Percentiles rank a stretch among this genome's conserved stretches.
Conservation (phyloP, 2,888 invertebrate species). For the Caenorhabditis sulstoni region DNA sequence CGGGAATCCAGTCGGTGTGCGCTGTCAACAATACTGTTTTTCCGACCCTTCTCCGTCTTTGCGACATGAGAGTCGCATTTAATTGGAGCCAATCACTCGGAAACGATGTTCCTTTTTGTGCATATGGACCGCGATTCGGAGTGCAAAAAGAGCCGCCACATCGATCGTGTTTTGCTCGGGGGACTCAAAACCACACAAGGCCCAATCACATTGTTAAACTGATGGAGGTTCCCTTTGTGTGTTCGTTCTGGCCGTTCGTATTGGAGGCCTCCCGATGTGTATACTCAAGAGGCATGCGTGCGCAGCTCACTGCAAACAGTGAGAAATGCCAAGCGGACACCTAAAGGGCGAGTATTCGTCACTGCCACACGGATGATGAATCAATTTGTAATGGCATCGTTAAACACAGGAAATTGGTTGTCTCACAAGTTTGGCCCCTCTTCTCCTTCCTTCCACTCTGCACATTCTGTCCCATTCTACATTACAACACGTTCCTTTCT, state of each 20-base stretch:
- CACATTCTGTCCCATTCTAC: neutral
- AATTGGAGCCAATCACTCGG: slow-evolving; percentile 26
- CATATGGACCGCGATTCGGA: too few relatives aligned
- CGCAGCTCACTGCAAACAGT: neutral
- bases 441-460: neutral
- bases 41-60: neutral
- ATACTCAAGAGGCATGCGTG: neutral
- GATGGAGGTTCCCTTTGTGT: slow-evolving; percentile 1
- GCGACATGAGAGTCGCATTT: neutral
- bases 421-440: neutral
- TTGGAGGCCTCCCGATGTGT: neutral
- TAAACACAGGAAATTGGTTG: neutral
- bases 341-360: neutral
- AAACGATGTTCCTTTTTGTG: too few relatives aligned
- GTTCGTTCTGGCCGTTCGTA: neutral
- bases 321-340: neutral
- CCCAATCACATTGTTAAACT: neutral
- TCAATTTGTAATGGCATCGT: neutral
- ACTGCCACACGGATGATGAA: neutral
- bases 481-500: neutral
- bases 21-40: slow-evolving; percentile 31
- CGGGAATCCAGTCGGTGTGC: neutral
- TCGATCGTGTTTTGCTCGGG: neutral
- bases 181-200: neutral
- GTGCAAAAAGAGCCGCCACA: too few relatives aligned